Percentiles rank a stretch among this genome's conserved stretches.
Evolutionary conservation across 92 coral and sea anemone genomes (phyloP).

Genomic region (Palythoa grandis): DNA sequence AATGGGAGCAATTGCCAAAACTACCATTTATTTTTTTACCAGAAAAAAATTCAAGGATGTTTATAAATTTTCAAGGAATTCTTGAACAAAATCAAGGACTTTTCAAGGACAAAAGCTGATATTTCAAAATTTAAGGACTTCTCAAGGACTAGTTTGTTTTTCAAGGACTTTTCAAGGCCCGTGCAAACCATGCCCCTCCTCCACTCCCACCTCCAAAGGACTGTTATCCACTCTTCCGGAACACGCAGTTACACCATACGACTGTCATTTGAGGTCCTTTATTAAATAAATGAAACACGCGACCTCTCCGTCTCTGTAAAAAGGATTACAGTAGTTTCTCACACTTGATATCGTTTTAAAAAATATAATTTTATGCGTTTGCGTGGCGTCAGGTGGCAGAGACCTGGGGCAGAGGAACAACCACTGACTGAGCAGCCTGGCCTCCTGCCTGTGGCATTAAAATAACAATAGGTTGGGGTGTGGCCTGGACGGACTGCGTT

Average conservation of each 20-base stretch:
- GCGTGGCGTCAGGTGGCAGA: constrained; percentile 13
- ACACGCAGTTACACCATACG: background rate
- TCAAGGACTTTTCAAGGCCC: too few species aligned
- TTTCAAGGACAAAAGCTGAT: too few species aligned
- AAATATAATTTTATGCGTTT: background rate
- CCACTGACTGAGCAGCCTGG: constrained; percentile 77
- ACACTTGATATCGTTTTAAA: background rate
- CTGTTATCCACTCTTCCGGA: background rate
- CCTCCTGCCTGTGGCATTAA: constrained; percentile 88
- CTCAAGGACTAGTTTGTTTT: too few species aligned
- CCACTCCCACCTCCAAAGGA: too few species aligned
- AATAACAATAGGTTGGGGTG: constrained; percentile 84
- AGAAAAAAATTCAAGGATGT: too few species aligned
- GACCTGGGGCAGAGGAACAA: constrained; percentile 82
- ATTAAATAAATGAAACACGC: background rate
- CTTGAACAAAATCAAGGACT: too few species aligned
- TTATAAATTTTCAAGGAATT: too few species aligned
- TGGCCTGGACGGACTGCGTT: constrained; percentile 52
- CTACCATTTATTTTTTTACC: too few species aligned
- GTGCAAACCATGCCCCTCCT: background rate
- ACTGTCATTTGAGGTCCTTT: background rate
- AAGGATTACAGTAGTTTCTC: background rate
- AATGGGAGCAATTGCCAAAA: too few species aligned
- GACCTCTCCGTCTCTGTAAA: background rate
- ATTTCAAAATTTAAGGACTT: too few species aligned